Evolutionary conservation across 2,888 invertebrate genomes (phyloP).

Genomic region (Rotaria magnacalcarata): DNA sequence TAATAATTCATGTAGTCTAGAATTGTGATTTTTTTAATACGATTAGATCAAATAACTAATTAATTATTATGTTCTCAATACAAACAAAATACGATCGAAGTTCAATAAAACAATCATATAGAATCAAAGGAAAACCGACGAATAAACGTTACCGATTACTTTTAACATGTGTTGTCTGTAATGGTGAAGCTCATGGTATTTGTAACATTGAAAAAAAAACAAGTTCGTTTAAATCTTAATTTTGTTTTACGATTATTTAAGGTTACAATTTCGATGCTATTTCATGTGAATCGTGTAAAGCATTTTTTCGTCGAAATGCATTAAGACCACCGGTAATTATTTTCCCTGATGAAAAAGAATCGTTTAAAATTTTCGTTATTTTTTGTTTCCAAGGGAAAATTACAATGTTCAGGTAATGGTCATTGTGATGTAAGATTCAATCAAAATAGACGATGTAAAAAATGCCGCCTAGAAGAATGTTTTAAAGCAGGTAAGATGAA

Average conservation of each 20-base stretch:
- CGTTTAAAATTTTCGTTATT: background rate
- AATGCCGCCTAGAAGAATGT: conserved; percentile 1
- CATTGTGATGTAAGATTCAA: background rate
- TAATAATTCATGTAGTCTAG: too few relatives aligned
- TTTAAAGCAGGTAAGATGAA: background rate
- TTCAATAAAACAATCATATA: too few relatives aligned
- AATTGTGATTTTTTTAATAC: too few relatives aligned
- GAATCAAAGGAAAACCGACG: too few relatives aligned
- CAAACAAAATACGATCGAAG: too few relatives aligned
- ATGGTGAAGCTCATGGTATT: background rate
- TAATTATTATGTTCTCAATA: too few relatives aligned
- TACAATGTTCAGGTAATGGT: background rate
- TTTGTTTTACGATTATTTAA: background rate
- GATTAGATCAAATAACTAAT: too few relatives aligned
- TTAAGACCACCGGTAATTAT: background rate
- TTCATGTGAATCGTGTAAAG: conserved; percentile 32
- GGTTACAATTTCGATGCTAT: conserved; percentile 34
- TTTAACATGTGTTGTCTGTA: background rate
- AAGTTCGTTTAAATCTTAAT: background rate
- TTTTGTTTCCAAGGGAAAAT: background rate
- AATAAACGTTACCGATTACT: too few relatives aligned
- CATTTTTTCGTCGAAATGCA: conserved; percentile 25
- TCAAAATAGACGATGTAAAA: background rate
- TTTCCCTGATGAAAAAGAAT: background rate
- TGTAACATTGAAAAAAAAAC: background rate